These are phyloP conservation scores for Melanotaenia maccullochi DNA, from an alignment of 2,797 vertebrate species.

Conservation along the genomic window DNA sequence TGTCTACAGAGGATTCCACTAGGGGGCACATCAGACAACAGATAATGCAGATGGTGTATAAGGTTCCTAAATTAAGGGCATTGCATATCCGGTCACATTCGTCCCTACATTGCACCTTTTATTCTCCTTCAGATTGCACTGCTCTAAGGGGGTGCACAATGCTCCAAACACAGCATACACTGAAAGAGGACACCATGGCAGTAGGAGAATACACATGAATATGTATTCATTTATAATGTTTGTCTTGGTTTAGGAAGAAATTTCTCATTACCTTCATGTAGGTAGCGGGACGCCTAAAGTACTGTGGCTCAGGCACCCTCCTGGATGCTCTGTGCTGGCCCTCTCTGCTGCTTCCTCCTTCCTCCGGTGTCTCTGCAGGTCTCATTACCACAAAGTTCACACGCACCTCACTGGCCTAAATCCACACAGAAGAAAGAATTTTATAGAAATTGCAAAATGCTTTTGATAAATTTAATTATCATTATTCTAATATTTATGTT, in stretches of 20 bases:
- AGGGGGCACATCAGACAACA: conserved; percentile 1
- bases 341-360: conserved; percentile 78
- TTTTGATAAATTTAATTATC: neutral
- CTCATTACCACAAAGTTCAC: conserved; percentile 94
- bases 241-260: neutral
- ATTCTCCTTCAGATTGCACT: neutral
- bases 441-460: neutral
- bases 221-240: neutral
- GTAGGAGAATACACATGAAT: neutral
- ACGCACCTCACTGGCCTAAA: conserved; percentile 88
- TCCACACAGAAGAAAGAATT: neutral
- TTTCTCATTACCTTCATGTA: conserved; percentile 86
- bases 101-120: neutral
- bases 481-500: neutral
- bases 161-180: neutral
- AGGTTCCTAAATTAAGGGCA: neutral
- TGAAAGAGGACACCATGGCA: neutral
- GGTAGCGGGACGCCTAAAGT: conserved; percentile 84
- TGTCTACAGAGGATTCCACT: neutral
- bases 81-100: neutral
- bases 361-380: conserved; percentile 81
- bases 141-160: neutral
- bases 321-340: conserved; percentile 78
- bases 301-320: conserved; percentile 80
- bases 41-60: neutral